Evolutionary conservation across 2,113 vertebrate species (phyloP), one percentile per base, ranked within the genome.

Genomic region (Sinocyclocheilus rhinocerous): DNA sequence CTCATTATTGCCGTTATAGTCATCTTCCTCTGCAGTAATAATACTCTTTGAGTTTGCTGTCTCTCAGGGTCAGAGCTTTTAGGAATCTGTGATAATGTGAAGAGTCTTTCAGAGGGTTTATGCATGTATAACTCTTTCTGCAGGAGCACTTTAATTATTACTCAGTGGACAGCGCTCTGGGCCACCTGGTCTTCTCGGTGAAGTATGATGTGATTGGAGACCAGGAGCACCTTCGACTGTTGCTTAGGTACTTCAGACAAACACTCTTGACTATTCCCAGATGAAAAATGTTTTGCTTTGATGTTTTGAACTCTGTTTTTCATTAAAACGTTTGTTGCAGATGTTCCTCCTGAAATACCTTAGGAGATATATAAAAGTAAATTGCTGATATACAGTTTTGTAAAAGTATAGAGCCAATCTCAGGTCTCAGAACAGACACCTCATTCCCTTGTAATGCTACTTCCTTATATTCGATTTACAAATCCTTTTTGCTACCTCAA

Each of bases 81-180:
- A 45, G 13, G 13, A 67, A 13, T 80, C 3, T 81, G 59, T 45
- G 36, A 24, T 45, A 2, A 85, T 9, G 45, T 6, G 45, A 50
- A 70, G 29, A 80, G 48, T 70, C 16, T 73, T 39, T 45, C 20
- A 13, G 45, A 81, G 18, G 16, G 22, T 63, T 57, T 26, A 61
- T 20, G 42, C 75, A 22, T 57, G n/a, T 61, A 42, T 45, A 52
- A 24, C 55, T 59, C 69, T 86, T 24, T 22, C 69, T 55, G 48
- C 88, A 99, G 98, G 98, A 99, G 87, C 98, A 99, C 91, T 99
- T 99, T 95, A 99, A 98, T 91, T 99, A 98, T 94, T 99, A 99
- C 94, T 97, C 97, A 4, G 90, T 97, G 95, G 98, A 99, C 89
- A 90, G 94, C 0, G 96, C 93, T 0, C 93, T 99, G 57, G 97